Percentiles rank a stretch among this genome's conserved stretches.
Evolutionary conservation across 2,113 vertebrate genomes (phyloP).

Genomic region (Salminus brasiliensis): DNA sequence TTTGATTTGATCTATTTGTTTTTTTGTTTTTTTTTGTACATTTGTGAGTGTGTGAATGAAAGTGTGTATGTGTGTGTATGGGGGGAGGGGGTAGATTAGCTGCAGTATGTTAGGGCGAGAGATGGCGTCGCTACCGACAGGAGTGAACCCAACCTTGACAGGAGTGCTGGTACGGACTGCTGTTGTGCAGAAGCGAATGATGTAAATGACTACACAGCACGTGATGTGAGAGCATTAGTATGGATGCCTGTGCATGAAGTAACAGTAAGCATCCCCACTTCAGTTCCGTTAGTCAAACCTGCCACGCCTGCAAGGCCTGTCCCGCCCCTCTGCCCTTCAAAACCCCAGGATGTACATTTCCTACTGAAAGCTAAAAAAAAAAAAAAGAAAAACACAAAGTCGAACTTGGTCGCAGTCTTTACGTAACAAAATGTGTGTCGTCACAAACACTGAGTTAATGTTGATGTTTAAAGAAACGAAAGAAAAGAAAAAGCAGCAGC

Average conservation of each 20-base stretch:
- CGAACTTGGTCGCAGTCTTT: conserved; percentile 34
- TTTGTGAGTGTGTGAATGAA: conserved; percentile 20
- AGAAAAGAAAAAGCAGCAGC: background rate
- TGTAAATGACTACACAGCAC: conserved; percentile 27
- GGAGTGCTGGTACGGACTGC: background rate
- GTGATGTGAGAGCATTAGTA: conserved; percentile 44
- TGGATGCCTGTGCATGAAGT: conserved; percentile 59
- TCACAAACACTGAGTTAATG: conserved; percentile 29
- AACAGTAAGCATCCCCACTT: conserved; percentile 40
- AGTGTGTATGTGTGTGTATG: background rate
- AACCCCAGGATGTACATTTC: conserved; percentile 61
- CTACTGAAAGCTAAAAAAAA: conserved; percentile 33
- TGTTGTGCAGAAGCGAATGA: no score
- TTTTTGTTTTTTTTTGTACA: conserved; percentile 34
- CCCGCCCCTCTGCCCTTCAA: conserved; percentile 28
- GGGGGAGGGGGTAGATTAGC: background rate
- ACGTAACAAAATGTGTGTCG: conserved; percentile 46
- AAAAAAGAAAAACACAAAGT: background rate
- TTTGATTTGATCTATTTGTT: conserved; percentile 41
- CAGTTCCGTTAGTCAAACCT: background rate
- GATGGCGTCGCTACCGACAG: conserved; percentile 21
- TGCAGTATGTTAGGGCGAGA: background rate
- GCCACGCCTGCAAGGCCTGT: conserved; percentile 24
- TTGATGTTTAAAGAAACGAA: background rate
- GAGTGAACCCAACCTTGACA: conserved; percentile 20